Base-by-base conservation (phyloP, 2,888 invertebrate species). In the Patella ulyssiponensis region DNA sequence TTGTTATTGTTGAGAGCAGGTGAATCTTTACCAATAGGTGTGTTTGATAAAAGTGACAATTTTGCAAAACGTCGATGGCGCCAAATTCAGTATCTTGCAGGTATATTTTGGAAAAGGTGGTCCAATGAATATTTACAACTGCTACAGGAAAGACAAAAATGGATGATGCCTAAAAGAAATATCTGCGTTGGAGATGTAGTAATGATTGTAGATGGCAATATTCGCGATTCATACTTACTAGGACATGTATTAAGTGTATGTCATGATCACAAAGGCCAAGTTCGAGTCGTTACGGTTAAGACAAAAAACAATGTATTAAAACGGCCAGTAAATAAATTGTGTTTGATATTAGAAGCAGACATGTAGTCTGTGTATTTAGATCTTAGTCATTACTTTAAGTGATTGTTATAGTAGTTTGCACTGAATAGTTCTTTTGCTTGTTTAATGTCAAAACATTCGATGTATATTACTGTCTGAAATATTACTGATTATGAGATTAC, bases 41-140 rank as follows among this genome's bases (percentile, higher is more conserved):
- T 70, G 51, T 81, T 82, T 33, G 54, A 51, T 33, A 78, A 81
- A 54, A 56, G 71, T 12, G 81, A 83, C 69, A 73, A 58, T 52
- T 83, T 80, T 69, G 73, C 56, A 17, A 64, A 69, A 53, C 69
- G 82, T 11, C 72, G 76, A 58, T 83, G 83, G 83, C 72, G 79
- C 15, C 82, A 82, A 74, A 70, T 82, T 14, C 83, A 83, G 53
- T 81, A 82, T 64, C 14, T 82, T 23, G 74, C 83, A 23, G 74
- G 80, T 58, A 20, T 79, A 54, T 79, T 81, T 58, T 81, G 82
- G 80, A 70, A 52, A 17, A 70, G 80, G 27, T 82, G 79, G 79
- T 12, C 54, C 7, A 64, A 69, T 11, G 77, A 79, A 69, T 79
- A 79, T 73, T 33, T 81, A 15, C 74, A 75, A 11, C 5, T 53